These are phyloP conservation scores for Heptranchias perlo DNA, from an alignment of 2,113 vertebrate genomes.

Conservation along the genomic window DNA sequence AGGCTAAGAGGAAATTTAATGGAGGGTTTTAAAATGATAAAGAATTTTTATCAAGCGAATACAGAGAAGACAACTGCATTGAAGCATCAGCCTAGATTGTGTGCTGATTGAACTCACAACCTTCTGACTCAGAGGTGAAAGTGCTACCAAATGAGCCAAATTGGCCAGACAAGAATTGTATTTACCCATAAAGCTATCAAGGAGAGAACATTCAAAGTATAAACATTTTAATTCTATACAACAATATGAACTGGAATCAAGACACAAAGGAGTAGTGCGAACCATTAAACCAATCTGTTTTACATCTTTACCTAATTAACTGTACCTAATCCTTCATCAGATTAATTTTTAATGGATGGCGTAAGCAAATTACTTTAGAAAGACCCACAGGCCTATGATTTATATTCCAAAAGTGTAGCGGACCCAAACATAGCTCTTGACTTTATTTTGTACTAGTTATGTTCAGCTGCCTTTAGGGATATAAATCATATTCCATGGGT, in stretches of 20 bases:
- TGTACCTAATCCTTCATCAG: not conserved
- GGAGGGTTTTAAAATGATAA: not conserved
- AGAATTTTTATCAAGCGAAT: not conserved
- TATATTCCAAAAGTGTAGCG: not conserved
- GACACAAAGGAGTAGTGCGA: not conserved
- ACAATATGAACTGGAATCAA: not conserved
- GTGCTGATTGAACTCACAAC: not conserved
- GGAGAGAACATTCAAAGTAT: not conserved
- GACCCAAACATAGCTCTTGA: too few species aligned
- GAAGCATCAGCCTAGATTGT: too few species aligned
- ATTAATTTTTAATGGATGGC: not conserved
- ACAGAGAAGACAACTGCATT: not conserved
- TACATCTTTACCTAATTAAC: not conserved
- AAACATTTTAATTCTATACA: not conserved
- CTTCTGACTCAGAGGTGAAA: not conserved
- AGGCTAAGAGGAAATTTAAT: not conserved
- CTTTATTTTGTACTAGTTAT: not conserved
- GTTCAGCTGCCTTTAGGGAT: not conserved
- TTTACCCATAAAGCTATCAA: not conserved
- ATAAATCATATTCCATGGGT: slow-evolving; percentile 22
- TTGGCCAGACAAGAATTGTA: too few species aligned
- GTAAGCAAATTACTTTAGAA: slow-evolving; percentile 17
- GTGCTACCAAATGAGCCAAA: not conserved
- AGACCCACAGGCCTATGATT: not conserved
- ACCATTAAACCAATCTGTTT: not conserved